Conservation (phyloP, 92 coral and sea anemone species). For the Blastomussa wellsi region DNA sequence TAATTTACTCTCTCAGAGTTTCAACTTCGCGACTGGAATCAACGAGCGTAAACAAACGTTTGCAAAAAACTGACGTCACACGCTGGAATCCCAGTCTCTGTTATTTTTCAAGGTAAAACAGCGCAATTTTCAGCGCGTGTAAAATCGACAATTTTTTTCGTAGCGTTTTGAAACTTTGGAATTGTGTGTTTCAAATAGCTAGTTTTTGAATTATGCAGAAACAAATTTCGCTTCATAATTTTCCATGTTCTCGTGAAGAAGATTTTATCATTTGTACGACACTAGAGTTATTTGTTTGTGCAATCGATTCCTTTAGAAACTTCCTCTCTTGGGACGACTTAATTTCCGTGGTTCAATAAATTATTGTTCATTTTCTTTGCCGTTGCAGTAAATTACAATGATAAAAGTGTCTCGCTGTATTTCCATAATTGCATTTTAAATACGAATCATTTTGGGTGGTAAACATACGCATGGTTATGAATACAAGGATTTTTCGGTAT, state of each 20-base stretch:
- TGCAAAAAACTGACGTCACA: too few species aligned
- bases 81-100: too few species aligned
- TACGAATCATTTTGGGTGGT: not conserved
- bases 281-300: not conserved
- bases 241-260: not conserved
- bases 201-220: too few species aligned
- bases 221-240: too few species aligned
- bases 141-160: too few species aligned
- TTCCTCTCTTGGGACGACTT: constrained; percentile 14
- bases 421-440: constrained; percentile 1
- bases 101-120: too few species aligned
- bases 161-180: too few species aligned
- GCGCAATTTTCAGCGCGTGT: too few species aligned
- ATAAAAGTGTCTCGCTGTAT: not conserved
- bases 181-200: too few species aligned
- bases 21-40: too few species aligned
- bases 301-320: constrained; percentile 2
- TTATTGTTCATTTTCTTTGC: not conserved
- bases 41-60: too few species aligned
- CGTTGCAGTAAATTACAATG: not conserved
- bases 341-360: not conserved
- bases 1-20: too few species aligned
- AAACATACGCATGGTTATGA: not conserved
- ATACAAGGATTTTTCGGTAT: not conserved
- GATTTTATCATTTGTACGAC: not conserved